A percentile compares a stretch with the other conserved stretches of the same genome.
phyloP scores from a whole-genome alignment of 2,113 vertebrate genomes.

The Nibea albiflora region DNA sequence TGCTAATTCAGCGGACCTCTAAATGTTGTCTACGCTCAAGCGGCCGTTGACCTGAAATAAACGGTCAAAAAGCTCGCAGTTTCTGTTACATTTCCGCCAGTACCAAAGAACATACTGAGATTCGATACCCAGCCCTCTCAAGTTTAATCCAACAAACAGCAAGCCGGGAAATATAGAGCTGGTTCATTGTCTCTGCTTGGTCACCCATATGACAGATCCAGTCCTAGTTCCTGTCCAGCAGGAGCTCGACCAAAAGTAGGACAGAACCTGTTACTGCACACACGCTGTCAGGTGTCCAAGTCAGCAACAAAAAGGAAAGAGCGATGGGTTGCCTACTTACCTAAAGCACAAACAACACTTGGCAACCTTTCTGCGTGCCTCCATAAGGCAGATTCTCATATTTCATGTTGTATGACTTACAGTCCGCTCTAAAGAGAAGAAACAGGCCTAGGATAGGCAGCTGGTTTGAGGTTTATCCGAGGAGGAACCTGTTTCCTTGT shows the following conservation, averaged over 20 bases:
- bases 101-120: background rate
- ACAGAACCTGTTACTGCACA: background rate
- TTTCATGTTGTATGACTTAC: constrained; percentile 15
- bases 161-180: background rate
- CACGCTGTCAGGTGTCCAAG: background rate
- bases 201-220: background rate
- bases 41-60: background rate
- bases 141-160: background rate
- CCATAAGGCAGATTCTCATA: constrained; percentile 8
- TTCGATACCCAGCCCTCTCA: background rate
- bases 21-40: background rate
- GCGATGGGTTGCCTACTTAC: background rate
- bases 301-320: background rate
- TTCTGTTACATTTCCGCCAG: background rate
- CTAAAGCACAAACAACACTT: constrained; percentile 27
- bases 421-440: background rate
- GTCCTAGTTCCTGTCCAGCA: too few species aligned
- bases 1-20: background rate
- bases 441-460: background rate
- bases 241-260: constrained; percentile 1
- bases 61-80: background rate
- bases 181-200: background rate
- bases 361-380: background rate
- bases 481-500: constrained; percentile 26
- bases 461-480: constrained; percentile 15